Base-by-base conservation (phyloP, 2,888 invertebrate genomes). In the Diadegma fenestrale region DNA sequence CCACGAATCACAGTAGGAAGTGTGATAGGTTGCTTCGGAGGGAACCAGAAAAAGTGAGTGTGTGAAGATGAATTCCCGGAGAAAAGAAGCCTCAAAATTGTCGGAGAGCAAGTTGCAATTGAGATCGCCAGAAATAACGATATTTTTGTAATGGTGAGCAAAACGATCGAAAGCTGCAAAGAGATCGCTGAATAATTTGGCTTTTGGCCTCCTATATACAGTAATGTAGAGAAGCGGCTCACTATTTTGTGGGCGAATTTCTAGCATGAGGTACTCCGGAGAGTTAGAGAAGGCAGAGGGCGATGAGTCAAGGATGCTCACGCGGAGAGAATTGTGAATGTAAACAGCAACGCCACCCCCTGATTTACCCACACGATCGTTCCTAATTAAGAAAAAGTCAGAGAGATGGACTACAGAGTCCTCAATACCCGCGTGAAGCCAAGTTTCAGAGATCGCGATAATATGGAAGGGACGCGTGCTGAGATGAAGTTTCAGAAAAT, bases 291-390 rank as follows among this genome's bases (percentile, higher is more conserved):
- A 37, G 2, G 12, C n/a, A 0, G 58, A 58, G 12, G 26, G 58
- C 1, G 51, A 77, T 1, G 14, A 3, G 12, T 45, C 33, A 3
- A 64, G 37, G 0, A 77, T 12, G 12, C 51, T 64, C 5, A n/a
- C 64, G 1, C 14, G 14, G 0, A 77, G 10, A 14, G 51, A 63
- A 10, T n/a, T 66, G 17, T 64, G 77, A 5, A 77, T 30, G 26
- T 66, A 51, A 61, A 30, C 45, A n/a, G 77, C 77, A 14, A 75
- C 75, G 1, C 75, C 75, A 1, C 75, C 75, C 2, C 75, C 75
- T 1, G 8, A 0, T 7, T 61, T 66, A 4, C 22, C 19, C 0
- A 1, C 19, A 1, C 43, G 75, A n/a, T 75, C 75, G 0, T 75
- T 75, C 0, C 63, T 33, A n/a, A 75, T 61, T 1, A 75, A 2